These are phyloP conservation scores for Ciconia stormi DNA, from an alignment of 2,113 vertebrate species.

Conservation along the genomic window DNA sequence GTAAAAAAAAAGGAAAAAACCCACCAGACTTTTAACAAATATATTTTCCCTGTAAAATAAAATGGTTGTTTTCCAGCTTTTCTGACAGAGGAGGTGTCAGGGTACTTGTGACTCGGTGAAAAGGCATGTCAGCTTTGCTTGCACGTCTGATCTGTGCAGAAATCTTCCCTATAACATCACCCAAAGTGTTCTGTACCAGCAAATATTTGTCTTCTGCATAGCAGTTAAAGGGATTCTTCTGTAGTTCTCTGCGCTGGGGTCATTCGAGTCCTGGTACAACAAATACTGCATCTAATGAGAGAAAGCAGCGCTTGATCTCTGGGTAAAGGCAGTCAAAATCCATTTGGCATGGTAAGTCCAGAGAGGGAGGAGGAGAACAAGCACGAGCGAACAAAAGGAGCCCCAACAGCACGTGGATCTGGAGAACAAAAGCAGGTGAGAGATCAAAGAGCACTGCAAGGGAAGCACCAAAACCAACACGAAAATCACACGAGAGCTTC, in stretches of 20 bases:
- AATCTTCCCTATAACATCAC: background rate
- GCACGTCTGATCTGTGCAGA: background rate
- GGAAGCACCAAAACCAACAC: background rate
- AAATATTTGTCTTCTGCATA: slow-evolving; percentile 44
- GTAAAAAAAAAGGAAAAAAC: background rate
- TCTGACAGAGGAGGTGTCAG: background rate
- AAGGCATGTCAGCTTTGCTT: background rate
- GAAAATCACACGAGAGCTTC: background rate
- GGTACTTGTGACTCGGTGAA: background rate
- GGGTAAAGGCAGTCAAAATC: slow-evolving; percentile 30
- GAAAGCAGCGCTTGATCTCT: background rate
- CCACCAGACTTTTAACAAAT: background rate
- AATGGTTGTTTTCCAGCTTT: background rate
- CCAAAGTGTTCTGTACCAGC: background rate
- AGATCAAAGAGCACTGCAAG: background rate
- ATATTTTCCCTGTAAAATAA: background rate
- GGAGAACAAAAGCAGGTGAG: background rate
- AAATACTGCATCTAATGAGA: slow-evolving; percentile 46
- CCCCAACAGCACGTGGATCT: background rate
- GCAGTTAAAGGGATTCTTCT: background rate
- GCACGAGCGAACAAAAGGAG: background rate
- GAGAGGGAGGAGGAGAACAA: background rate
- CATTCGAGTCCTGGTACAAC: background rate
- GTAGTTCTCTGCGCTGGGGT: background rate
- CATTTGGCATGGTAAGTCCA: background rate